Base-by-base conservation (phyloP, 2,888 invertebrate species). In the Drosophila rubida region DNA sequence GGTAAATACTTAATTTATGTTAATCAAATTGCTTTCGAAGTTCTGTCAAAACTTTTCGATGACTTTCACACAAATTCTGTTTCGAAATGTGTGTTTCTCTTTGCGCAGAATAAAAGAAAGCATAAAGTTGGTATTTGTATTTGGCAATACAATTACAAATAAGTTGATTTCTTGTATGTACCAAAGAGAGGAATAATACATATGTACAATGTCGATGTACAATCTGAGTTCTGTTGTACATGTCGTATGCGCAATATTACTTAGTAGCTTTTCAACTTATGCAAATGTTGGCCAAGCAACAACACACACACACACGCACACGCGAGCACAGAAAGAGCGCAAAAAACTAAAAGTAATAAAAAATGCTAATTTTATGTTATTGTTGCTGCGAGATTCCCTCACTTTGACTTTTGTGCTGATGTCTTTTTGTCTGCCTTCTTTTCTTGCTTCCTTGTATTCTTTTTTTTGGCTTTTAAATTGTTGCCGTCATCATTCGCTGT, bases 291-390 rank as follows among this genome's bases (percentile, higher is more conserved):
- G 25, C 46, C 61, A 41, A 39, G 4, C n/a, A 32, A 11, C 11
- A 4, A 32, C n/a, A 30, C 25, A 27, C 30, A 30, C 4, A 30
- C 30, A 30, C 30, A 30, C 0, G 11, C 30, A 32, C n/a, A 59
- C 27, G 7, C 25, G 7, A 0, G 6, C 1, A 55, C 42, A 55
- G 48, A 59, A 64, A 69, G 46, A 57, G 63, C 61, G 32, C 32
- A 32, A 64, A 69, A 81, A 83, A 87, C 87, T 87, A 84, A 81
- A 84, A 82, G 81, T 78, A 87, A 85, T 87, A 87, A 85, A 85
- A 87, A 85, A 84, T 84, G 86, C 87, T 78, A 84, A 84, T 84
- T 84, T 85, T 69, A 82, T 87, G 83, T 83, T 87, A 86, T 86
- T 81, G 78, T 80, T 81, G 78, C 65, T 41, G 44, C 32, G 6